Evolutionary conservation across 2,113 vertebrate species (phyloP), one percentile per base, ranked within the genome.

Genomic region (Argyrosomus japonicus): DNA sequence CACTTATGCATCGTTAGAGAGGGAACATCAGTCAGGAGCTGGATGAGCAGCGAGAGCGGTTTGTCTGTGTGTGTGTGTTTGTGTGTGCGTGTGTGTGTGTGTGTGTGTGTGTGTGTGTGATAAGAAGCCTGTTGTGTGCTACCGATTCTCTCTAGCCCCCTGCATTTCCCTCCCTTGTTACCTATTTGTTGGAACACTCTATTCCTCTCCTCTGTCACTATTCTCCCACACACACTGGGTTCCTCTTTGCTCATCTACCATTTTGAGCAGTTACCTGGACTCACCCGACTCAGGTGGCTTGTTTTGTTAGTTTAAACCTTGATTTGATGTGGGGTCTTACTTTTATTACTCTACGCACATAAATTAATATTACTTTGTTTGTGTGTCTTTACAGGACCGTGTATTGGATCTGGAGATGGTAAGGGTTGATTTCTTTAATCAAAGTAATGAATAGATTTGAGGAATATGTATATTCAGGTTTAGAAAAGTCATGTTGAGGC

Each of bases 401-500:
- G 83, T 95, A 2, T 65, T 93, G 90, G 94, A 95, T 83, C 85
- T 95, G 53, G 94, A 95, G 83, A 84, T 74, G 93, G 95, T 95
- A 87, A 93, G 94, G 5, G 58, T 74, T 61, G 6, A 77, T 72
- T 56, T 14, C 2, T 88, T 19, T 21, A 3, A 6, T 67, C 21
- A 54, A 61, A 74, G 3, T 36, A 19, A 54, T 48, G 11, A 43
- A 27, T 62, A 3, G 4, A 67, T 40, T 40, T 40, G 36, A 40
- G 9, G 36, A 40, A 3, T 51, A 0, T 57, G 23, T n/a, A 58
- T 57, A 32, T 48, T 17, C 6, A 29, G 5, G 10, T 68, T 78
- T 56, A 21, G 12, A 58, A 57, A 43, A 60, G 11, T 60, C 17
- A 58, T 47, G 76, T 58, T 75, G 76, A 60, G 70, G 29, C 6